Percentiles rank a stretch among this genome's conserved stretches.
phyloP scores from a whole-genome alignment of 1,140 invertebrate species.

The Bombus consobrinus region DNA sequence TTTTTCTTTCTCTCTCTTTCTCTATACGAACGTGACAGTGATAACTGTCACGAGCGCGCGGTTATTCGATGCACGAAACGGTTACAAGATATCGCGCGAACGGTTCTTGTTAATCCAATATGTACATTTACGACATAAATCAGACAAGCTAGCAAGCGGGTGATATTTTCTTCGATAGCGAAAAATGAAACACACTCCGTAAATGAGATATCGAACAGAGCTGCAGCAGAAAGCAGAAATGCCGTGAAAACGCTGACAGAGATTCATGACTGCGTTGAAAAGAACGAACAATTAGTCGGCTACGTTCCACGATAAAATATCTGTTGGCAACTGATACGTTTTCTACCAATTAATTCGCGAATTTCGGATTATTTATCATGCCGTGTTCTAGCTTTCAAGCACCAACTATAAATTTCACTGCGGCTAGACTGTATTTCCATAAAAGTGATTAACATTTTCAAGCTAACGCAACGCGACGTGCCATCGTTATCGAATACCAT shows the following conservation, averaged over 20 bases:
- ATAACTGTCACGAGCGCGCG: background rate
- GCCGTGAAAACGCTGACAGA: background rate
- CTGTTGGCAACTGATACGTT: conserved; percentile 32
- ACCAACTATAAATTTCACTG: conserved; percentile 18
- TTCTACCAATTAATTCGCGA: conserved; percentile 45
- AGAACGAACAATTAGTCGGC: conserved; percentile 38
- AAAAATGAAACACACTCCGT: conserved; percentile 16
- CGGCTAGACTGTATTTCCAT: background rate
- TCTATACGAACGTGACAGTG: background rate
- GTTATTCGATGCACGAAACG: background rate
- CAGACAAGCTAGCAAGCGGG: background rate
- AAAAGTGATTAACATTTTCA: conserved; percentile 23
- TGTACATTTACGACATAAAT: conserved; percentile 10
- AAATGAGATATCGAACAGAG: conserved; percentile 25
- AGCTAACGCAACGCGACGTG: too few species aligned
- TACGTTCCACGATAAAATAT: conserved; percentile 29
- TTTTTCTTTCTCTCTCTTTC: too few species aligned
- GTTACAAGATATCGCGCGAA: background rate
- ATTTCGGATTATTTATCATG: conserved; percentile 32
- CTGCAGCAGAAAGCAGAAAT: conserved; percentile 9
- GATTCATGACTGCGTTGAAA: conserved; percentile 31
- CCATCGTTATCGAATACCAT: background rate
- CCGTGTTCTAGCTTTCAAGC: background rate
- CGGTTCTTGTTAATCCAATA: conserved; percentile 14
- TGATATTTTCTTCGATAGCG: conserved; percentile 12